Evolutionary conservation across 2,797 vertebrate species (phyloP).

Genomic region (Oreortyx pictus): DNA sequence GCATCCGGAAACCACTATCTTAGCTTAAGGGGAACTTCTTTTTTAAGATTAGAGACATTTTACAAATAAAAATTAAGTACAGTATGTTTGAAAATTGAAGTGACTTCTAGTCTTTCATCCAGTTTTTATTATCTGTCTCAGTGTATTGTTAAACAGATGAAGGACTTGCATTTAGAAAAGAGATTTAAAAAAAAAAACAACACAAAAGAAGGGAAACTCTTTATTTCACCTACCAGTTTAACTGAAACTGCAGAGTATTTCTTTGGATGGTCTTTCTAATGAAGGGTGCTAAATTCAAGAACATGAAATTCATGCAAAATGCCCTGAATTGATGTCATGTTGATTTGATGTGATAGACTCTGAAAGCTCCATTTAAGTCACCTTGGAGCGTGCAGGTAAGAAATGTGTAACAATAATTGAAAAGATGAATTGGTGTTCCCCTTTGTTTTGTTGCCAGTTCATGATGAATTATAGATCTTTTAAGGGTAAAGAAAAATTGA

Average conservation of each 20-base stretch:
- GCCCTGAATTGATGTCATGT: neutral
- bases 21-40: neutral
- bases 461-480: neutral
- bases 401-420: neutral
- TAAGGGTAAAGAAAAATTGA: neutral
- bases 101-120: neutral
- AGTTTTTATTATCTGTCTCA: neutral
- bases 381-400: neutral
- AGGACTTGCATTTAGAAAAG: neutral
- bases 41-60: neutral
- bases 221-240: neutral
- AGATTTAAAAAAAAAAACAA: no score
- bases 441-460: neutral
- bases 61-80: neutral
- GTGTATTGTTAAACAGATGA: neutral
- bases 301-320: neutral
- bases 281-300: neutral
- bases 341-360: neutral
- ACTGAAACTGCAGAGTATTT: neutral
- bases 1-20: neutral
- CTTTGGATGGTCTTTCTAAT: neutral
- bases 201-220: neutral
- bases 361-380: conserved; percentile 16
- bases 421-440: neutral
- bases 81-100: neutral